phyloP scores from a whole-genome alignment of 2,113 vertebrate genomes.

The Alces alces region DNA sequence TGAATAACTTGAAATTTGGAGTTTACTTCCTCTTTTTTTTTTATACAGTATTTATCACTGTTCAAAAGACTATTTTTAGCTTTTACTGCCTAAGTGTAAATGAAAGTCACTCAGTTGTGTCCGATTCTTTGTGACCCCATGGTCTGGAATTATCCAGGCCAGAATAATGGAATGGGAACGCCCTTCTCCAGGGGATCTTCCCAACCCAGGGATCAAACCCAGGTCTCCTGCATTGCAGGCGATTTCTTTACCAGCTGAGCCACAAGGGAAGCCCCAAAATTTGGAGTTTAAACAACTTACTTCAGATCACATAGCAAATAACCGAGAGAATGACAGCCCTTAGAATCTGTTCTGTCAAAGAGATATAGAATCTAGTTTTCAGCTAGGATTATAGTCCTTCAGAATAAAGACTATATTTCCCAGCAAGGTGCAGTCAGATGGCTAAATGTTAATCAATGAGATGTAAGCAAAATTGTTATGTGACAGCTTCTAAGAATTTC shows the following conservation, averaged over 20 bases:
- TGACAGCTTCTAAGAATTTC: neutral
- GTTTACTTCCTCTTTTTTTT: neutral
- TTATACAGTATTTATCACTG: neutral
- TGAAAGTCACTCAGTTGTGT: neutral
- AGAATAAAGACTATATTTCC: neutral
- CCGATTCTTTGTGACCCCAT: neutral
- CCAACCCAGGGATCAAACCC: neutral
- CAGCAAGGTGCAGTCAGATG: neutral
- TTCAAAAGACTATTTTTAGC: neutral
- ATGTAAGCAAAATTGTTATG: neutral
- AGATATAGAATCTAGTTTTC: neutral
- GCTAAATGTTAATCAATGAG: neutral
- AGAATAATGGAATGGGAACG: neutral
- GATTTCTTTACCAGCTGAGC: neutral
- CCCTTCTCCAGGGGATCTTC: neutral
- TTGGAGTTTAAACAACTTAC: neutral
- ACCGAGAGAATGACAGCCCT: neutral
- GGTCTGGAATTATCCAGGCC: neutral
- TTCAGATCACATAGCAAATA: neutral
- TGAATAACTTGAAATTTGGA: neutral
- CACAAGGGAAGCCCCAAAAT: neutral
- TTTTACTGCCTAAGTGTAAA: neutral
- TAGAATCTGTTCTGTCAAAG: neutral
- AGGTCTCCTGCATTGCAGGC: fast-evolving
- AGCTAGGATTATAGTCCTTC: neutral